Evolutionary conservation across 2,888 invertebrate genomes (phyloP).

Genomic region (Molorchus minor): DNA sequence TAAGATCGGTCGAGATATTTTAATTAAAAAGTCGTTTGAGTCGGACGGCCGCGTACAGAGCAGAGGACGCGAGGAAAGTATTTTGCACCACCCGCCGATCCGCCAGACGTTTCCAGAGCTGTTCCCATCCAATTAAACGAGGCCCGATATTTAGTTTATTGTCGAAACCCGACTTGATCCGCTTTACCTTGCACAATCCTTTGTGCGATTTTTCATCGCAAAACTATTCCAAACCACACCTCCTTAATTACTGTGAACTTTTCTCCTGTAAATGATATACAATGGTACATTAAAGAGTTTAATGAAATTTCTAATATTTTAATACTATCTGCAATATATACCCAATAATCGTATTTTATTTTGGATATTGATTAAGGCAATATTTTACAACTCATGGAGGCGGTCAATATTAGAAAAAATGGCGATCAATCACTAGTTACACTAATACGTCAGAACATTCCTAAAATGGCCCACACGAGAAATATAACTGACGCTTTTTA

Average conservation of each 20-base stretch:
- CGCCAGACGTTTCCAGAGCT: constrained; percentile 50
- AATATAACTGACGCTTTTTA: too few species aligned
- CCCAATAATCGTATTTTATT: too few species aligned
- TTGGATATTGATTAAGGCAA: too few species aligned
- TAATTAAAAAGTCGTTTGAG: constrained; percentile 54
- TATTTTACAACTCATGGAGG: too few species aligned
- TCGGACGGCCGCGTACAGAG: constrained; percentile 23
- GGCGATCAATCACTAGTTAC: too few species aligned
- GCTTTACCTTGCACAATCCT: constrained; percentile 44
- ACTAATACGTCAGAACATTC: too few species aligned
- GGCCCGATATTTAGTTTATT: constrained; percentile 60
- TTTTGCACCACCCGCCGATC: constrained; percentile 61
- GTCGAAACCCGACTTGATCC: constrained; percentile 60
- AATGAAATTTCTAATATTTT: too few species aligned
- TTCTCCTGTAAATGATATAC: constrained; percentile 9
- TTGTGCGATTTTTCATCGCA: constrained; percentile 20
- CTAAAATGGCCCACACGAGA: too few species aligned
- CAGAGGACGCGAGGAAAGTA: constrained; percentile 46
- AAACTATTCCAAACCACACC: constrained; percentile 19
- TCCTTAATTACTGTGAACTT: constrained; percentile 14
- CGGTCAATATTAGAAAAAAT: too few species aligned
- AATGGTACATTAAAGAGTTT: too few species aligned
- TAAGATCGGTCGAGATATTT: constrained; percentile 60
- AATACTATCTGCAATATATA: too few species aligned
- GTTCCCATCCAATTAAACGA: constrained; percentile 62